Evolutionary conservation across 2,797 vertebrate genomes (phyloP), one percentile per base, ranked within the genome.

Genomic region (Thripadectes ignobilis): DNA sequence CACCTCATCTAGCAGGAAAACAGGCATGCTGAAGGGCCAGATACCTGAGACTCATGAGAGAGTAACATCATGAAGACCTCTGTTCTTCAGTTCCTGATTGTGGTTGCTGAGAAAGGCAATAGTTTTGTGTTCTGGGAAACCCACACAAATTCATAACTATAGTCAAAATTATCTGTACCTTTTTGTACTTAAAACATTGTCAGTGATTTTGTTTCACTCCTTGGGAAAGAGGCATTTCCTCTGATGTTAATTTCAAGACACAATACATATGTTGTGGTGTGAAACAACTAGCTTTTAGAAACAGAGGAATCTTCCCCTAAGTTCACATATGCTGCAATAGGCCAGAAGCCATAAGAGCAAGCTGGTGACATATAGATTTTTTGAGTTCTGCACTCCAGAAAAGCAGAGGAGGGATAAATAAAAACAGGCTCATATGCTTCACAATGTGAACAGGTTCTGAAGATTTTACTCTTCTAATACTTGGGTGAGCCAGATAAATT

Each of bases 21-120:
- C 1, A 1, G 48, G 21, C 10, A 39, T 22, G 36, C 11, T 41
- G 29, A 69, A 74, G 19, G 74, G 26, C 24, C 68, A 66, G 19
- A 36, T 13, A 43, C 5, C 17, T 0, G 0, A 38, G 34, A 45
- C 3, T 52, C 18, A 5, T 13, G 11, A 34, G 23, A 5, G 7
- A 13, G 2, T 74, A 45, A 68, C 18, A 6, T 17, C 23, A 39
- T 7, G 10, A 39, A 55, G 29, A 38, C 5, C 15, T 67, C n/a
- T 41, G 19, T 34, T 81, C 16, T 27, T 20, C 18, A 14, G 11
- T 38, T 83, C 16, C 22, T 38, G 30, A 19, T 4, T 10, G n/a
- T 14, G 19, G 26, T 39, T 48, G 46, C n/a, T 54, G 29, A 83
- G 14, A 89, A 73, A 69, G 57, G 5, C 10, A 57, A 30, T 6